A percentile compares a stretch with the other conserved stretches of the same genome.
Evolutionary conservation across 2,797 vertebrate genomes (phyloP).

Genomic region (Gobio occitaniae): DNA sequence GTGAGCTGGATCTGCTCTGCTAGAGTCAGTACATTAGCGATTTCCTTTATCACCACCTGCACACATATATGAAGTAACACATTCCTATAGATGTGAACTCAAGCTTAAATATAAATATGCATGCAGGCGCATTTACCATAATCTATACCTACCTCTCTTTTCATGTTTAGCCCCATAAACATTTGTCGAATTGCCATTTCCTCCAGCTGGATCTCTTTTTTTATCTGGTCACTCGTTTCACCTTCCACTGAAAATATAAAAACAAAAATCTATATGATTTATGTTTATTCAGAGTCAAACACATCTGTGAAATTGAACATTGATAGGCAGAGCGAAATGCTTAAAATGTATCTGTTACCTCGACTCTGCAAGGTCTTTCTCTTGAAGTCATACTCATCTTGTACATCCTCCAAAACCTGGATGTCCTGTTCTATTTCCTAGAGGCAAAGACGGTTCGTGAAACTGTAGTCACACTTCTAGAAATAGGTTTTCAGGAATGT

Average conservation of each 20-base stretch:
- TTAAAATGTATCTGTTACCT: constrained; percentile 68
- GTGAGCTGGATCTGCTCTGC: constrained; percentile 76
- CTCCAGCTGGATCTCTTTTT: constrained; percentile 78
- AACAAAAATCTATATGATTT: background rate
- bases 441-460: background rate
- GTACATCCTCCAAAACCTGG: constrained; percentile 83
- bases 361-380: constrained; percentile 83
- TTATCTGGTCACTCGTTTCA: constrained; percentile 64
- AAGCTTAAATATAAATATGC: background rate
- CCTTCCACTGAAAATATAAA: constrained; percentile 69
- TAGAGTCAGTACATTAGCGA: constrained; percentile 36
- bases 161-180: constrained; percentile 77
- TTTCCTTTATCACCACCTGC: constrained; percentile 45
- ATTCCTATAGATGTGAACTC: background rate
- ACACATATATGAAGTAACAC: constrained; percentile 14
- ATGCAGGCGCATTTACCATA: background rate
- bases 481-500: background rate
- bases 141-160: constrained; percentile 74
- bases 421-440: constrained; percentile 85
- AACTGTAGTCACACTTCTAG: background rate
- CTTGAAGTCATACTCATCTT: constrained; percentile 89
- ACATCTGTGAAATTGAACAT: background rate
- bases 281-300: background rate
- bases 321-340: background rate
- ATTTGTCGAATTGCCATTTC: constrained; percentile 78